Evolutionary conservation across 2,888 invertebrate species (phyloP), one percentile per base, ranked within the genome.

Genomic region (Endomychus coccineus): DNA sequence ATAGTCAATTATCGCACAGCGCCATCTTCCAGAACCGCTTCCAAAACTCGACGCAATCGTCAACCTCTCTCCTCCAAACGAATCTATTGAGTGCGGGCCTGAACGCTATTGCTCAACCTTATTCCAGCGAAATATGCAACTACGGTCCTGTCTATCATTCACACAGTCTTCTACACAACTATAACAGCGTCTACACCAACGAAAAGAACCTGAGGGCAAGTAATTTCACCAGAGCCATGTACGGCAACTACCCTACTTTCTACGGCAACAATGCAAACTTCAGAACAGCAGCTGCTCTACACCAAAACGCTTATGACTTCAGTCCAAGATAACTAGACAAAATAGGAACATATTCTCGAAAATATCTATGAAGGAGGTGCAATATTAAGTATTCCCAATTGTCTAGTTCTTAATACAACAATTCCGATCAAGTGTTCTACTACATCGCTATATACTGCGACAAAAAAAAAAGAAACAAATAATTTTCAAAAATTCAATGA

Each of bases 141-240:
- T 79, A 80, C 59, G 78, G 79, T 1, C 80, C 80, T 19, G 68
- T 80, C 2, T 80, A 79, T 56, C 77, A 77, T 51, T 66, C 71
- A 46, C 76, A 74, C 45, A 66, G 63, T 42, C 43, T 66, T 24
- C 40, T 64, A 16, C 66, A 67, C 42, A 64, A 62, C 38, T 67
- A 66, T 47, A 66, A 65, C 39, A 43, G 61, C 3, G 61, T 64
- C 10, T 64, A 63, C 40, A 54, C 50, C 36, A 58, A 56, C 39
- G 64, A 64, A 12, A 64, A 64, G 39, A 47, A 48, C 2, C 55
- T 61, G 51, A 48, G 64, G 27, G 42, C 48, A 2, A 46, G 56
- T 9, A 59, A 58, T 49, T 64, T 62, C 38, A 54, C 56, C 0
- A 42, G 62, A 13, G 51, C 58, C 1, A 51, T 64, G 49, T 64